Conservation (phyloP, 2,113 vertebrate genomes). For the Phaethon lepturus region DNA sequence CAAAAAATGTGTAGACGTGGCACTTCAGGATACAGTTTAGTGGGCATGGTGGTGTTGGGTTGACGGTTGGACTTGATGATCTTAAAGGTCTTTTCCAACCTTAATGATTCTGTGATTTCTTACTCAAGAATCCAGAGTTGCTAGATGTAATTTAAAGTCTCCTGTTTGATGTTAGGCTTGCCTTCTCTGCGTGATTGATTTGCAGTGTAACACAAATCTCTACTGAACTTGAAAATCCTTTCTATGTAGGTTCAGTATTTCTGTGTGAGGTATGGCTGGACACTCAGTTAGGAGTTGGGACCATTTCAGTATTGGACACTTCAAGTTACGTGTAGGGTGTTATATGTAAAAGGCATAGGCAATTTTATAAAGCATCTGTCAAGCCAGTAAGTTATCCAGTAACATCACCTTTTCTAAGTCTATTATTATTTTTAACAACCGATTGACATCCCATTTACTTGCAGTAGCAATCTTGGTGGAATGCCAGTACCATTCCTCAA, state of each 20-base stretch:
- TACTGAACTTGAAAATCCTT: not conserved
- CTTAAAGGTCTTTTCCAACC: too few relatives aligned
- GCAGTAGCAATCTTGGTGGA: constrained; percentile 37
- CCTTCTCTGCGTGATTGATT: not conserved
- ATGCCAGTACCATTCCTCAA: not conserved
- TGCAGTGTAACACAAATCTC: not conserved
- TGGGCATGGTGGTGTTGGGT: too few relatives aligned
- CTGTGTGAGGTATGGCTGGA: not conserved
- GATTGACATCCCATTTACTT: constrained; percentile 48
- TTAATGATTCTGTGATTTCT: not conserved
- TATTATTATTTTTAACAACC: constrained; percentile 63
- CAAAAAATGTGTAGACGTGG: too few relatives aligned
- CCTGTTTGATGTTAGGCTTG: not conserved
- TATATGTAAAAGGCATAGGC: not conserved
- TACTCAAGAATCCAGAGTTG: not conserved
- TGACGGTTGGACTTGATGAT: too few relatives aligned
- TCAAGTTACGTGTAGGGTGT: not conserved
- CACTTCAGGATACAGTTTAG: too few relatives aligned
- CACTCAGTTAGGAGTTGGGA: not conserved
- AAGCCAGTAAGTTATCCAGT: constrained; percentile 13
- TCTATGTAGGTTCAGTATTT: not conserved
- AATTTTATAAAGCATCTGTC: not conserved
- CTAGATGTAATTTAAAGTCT: not conserved
- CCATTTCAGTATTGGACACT: not conserved
- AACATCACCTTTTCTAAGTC: constrained; percentile 50